phyloP scores from a whole-genome alignment of 2,888 invertebrate species.

The Pseudanteris insignis region DNA sequence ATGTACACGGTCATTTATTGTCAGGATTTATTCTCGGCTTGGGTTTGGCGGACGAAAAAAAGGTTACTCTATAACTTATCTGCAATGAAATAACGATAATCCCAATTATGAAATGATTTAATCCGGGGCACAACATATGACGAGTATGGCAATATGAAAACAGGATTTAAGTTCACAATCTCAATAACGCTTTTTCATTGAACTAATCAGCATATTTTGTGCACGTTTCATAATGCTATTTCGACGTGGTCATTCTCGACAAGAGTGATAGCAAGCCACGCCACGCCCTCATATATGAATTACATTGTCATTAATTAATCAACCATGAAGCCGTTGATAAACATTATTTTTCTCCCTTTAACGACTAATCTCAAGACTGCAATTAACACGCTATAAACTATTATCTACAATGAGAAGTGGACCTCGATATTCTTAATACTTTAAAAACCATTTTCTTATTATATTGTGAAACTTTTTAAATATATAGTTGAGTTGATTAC shows the following conservation, averaged over 20 bases:
- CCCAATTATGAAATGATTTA: slow-evolving; percentile 38
- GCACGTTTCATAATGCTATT: slow-evolving; percentile 40
- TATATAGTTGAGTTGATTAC: too few species aligned
- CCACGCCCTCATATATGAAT: slow-evolving; percentile 40
- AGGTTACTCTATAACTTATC: slow-evolving; percentile 20
- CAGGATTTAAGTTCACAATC: slow-evolving; percentile 41
- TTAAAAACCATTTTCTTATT: not conserved
- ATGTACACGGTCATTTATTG: slow-evolving; percentile 17
- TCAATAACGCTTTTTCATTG: slow-evolving; percentile 40
- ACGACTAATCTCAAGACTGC: slow-evolving; percentile 2
- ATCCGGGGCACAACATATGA: slow-evolving; percentile 20
- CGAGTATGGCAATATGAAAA: slow-evolving; percentile 40
- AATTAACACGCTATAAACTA: not conserved
- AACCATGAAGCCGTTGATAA: slow-evolving; percentile 43
- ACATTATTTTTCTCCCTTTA: slow-evolving; percentile 21
- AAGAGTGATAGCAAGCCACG: slow-evolving; percentile 34
- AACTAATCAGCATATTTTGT: slow-evolving; percentile 43
- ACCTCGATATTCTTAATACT: not conserved
- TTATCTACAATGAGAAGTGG: not conserved
- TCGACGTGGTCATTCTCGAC: slow-evolving; percentile 40
- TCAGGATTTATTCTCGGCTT: slow-evolving; percentile 15
- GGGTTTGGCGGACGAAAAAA: slow-evolving; percentile 26
- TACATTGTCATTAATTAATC: slow-evolving; percentile 46
- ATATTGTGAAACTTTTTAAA: not conserved
- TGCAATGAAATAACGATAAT: slow-evolving; percentile 30